A percentile compares a stretch with the other conserved stretches of the same genome.
Evolutionary conservation across 1,140 invertebrate genomes (phyloP).

Genomic region (Pseudomyrmex sp.): DNA sequence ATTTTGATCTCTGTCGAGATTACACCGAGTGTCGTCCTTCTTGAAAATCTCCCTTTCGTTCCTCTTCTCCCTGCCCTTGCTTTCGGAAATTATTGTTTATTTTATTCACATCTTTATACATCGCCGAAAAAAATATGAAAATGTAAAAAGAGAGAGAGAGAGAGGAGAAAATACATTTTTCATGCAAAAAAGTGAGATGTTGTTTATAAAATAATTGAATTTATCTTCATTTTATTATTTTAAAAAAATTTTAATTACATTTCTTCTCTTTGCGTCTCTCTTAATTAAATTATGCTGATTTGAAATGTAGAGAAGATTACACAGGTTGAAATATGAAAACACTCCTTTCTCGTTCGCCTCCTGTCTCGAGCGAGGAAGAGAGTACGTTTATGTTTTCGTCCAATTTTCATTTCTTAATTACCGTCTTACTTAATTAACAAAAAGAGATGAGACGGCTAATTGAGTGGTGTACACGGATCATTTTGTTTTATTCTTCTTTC

Average conservation of each 20-base stretch:
- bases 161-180: neutral
- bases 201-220: neutral
- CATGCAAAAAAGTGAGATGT: neutral
- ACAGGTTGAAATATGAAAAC: constrained; percentile 12
- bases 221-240: too few species aligned
- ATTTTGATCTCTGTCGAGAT: constrained; percentile 53
- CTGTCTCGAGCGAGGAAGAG: neutral
- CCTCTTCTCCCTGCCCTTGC: neutral
- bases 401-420: constrained; percentile 12
- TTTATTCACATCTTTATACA: neutral
- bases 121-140: neutral
- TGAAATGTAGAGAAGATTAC: neutral
- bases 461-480: too few species aligned
- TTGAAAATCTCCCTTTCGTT: neutral
- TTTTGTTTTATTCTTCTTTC: too few species aligned
- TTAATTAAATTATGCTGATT: constrained; percentile 17
- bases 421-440: neutral
- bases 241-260: neutral
- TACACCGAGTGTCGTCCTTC: constrained; percentile 15
- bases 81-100: constrained; percentile 2
- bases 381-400: too few species aligned
- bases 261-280: neutral
- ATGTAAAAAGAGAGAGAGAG: neutral
- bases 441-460: neutral
- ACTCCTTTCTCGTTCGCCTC: neutral